Evolutionary conservation across 2,888 invertebrate genomes (phyloP).

Genomic region (Serripes groenlandicus): DNA sequence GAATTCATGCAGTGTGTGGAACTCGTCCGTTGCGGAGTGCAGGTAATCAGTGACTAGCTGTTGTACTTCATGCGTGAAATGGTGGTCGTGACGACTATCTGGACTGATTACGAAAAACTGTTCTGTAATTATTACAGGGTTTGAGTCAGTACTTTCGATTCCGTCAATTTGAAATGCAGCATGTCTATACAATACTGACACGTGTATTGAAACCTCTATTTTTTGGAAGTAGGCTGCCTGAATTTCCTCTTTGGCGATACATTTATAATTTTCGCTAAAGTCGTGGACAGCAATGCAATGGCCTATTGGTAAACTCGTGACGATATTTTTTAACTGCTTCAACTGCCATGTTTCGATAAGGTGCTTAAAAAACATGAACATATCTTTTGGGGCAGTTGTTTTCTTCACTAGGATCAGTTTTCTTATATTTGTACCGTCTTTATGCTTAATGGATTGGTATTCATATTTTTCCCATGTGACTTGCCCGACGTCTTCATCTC

Average conservation of each 20-base stretch:
- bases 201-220: slow-evolving; percentile 42
- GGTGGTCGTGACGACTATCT: slow-evolving; percentile 41
- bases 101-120: slow-evolving; percentile 43
- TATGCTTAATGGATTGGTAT: slow-evolving; percentile 5
- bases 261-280: slow-evolving; percentile 24
- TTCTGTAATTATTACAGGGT: slow-evolving; percentile 36
- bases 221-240: slow-evolving; percentile 4
- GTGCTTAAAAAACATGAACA: slow-evolving; percentile 5
- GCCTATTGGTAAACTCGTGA: slow-evolving; percentile 1
- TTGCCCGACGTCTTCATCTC: background rate
- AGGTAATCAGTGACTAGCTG: slow-evolving; percentile 44
- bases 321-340: slow-evolving; percentile 4
- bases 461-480: slow-evolving; percentile 22
- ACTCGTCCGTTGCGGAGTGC: slow-evolving; percentile 3
- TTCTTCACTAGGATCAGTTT: slow-evolving; percentile 12
- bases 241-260: slow-evolving; percentile 3
- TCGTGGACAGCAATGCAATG: slow-evolving; percentile 8
- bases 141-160: slow-evolving; percentile 27
- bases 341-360: slow-evolving; percentile 7
- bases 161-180: slow-evolving; percentile 39
- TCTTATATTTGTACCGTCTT: background rate
- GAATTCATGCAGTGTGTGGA: slow-evolving; percentile 47
- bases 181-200: slow-evolving; percentile 40
- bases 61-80: slow-evolving; percentile 47
- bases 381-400: slow-evolving; percentile 1